Conservation (phyloP, 2,888 invertebrate genomes). For the Gasteruption jaculator region DNA sequence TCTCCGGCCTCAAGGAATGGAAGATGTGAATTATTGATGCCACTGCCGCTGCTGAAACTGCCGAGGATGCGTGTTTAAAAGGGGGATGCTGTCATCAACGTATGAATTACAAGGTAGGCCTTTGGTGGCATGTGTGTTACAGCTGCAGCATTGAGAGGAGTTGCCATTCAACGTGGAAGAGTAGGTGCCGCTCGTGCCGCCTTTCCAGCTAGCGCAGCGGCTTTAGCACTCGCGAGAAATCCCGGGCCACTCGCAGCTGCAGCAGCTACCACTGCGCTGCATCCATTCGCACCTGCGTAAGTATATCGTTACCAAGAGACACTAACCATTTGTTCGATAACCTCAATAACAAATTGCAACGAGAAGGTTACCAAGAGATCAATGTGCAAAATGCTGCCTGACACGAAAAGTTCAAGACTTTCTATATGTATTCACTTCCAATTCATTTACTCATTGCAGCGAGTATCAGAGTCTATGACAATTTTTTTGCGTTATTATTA, state of each 20-base stretch:
- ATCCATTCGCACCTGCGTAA: slow-evolving; percentile 85
- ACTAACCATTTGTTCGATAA: too few relatives aligned
- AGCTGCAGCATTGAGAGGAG: slow-evolving; percentile 79
- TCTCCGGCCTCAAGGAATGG: slow-evolving; percentile 4
- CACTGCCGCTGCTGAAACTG: slow-evolving; percentile 22
- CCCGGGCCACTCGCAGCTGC: slow-evolving; percentile 64
- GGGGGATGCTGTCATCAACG: slow-evolving; percentile 9
- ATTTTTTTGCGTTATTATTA: too few relatives aligned
- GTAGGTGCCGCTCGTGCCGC: slow-evolving; percentile 58
- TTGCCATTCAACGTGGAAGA: slow-evolving; percentile 77
- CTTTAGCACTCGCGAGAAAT: slow-evolving; percentile 65
- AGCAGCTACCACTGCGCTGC: slow-evolving; percentile 72
- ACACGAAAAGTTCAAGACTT: too few relatives aligned
- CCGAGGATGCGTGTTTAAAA: slow-evolving; percentile 16
- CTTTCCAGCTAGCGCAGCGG: slow-evolving; percentile 69
- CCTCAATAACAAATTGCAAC: too few relatives aligned
- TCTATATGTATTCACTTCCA: too few relatives aligned
- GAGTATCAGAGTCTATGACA: too few relatives aligned
- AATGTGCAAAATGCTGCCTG: too few relatives aligned
- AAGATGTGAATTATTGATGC: slow-evolving; percentile 13
- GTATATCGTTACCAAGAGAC: too few relatives aligned
- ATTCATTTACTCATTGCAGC: too few relatives aligned
- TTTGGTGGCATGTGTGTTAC: slow-evolving; percentile 50
- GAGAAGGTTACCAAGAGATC: too few relatives aligned
- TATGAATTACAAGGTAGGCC: slow-evolving; percentile 36